Conservation (phyloP, 2,113 vertebrate species). For the Spermophilus dauricus region DNA sequence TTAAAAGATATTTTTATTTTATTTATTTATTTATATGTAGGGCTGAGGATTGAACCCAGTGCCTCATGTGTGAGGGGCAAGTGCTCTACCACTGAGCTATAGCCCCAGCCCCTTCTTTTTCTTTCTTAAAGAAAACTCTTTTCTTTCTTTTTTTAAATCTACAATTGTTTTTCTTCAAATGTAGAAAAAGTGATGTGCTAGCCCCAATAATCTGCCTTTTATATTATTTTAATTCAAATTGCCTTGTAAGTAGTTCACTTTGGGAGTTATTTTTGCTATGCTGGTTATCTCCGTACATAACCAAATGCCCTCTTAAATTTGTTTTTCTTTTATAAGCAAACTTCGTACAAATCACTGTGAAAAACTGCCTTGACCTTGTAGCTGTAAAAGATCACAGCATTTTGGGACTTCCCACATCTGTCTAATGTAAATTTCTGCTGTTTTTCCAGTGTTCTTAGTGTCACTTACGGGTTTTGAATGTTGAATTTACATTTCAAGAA, state of each 20-base stretch:
- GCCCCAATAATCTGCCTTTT: constrained; percentile 67
- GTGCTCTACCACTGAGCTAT: no score
- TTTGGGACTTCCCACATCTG: constrained; percentile 28
- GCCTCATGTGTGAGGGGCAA: no score
- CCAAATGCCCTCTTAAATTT: constrained; percentile 60
- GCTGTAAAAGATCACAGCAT: constrained; percentile 48
- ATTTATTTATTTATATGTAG: no score
- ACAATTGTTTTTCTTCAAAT: constrained; percentile 51
- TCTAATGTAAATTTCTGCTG: constrained; percentile 59
- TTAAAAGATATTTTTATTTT: no score
- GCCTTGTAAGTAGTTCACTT: constrained; percentile 61
- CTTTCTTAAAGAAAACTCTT: no score
- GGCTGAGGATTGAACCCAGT: no score
- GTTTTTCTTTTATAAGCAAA: constrained; percentile 66
- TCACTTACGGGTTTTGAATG: constrained; percentile 13
- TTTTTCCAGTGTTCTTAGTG: neutral
- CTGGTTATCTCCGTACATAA: constrained; percentile 64
- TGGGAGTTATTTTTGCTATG: constrained; percentile 61
- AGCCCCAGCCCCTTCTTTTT: no score
- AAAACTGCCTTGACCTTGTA: constrained; percentile 65
- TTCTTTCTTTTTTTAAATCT: constrained; percentile 13
- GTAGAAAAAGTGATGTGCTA: constrained; percentile 55
- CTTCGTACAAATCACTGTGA: constrained; percentile 45
- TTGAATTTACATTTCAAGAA: constrained; percentile 55
- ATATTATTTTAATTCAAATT: constrained; percentile 66